A percentile compares a stretch with the other conserved stretches of the same genome.
Evolutionary conservation across 1,140 invertebrate genomes (phyloP).

Genomic region (fruit fly (Drosophila melanogaster)): DNA sequence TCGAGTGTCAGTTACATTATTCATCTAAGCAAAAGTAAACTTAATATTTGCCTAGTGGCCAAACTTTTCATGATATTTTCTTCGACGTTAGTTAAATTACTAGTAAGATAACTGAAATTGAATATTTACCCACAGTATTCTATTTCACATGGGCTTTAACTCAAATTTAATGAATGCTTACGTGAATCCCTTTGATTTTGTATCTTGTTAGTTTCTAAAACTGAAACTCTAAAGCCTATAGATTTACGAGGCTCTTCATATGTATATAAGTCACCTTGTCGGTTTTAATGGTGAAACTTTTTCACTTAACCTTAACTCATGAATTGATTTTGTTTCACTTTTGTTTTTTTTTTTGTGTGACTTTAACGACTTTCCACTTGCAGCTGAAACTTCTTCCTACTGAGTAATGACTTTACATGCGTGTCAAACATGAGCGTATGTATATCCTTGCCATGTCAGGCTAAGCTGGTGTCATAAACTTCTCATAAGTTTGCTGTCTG

Average conservation of each 20-base stretch:
- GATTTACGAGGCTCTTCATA: neutral
- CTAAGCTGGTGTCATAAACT: slow-evolving; percentile 70
- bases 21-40: slow-evolving; percentile 28
- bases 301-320: slow-evolving; percentile 76
- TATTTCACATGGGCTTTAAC: neutral
- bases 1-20: slow-evolving; percentile 43
- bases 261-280: slow-evolving; percentile 51
- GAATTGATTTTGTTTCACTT: slow-evolving; percentile 66
- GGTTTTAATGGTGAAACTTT: slow-evolving; percentile 74
- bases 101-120: neutral
- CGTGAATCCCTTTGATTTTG: neutral
- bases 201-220: neutral
- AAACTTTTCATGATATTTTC: slow-evolving; percentile 1
- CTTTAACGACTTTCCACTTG: slow-evolving; percentile 71
- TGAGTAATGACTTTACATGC: slow-evolving; percentile 79
- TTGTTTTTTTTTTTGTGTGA: slow-evolving; percentile 19
- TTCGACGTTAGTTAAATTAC: slow-evolving; percentile 10
- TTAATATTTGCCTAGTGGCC: slow-evolving; percentile 18
- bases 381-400: slow-evolving; percentile 34
- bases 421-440: slow-evolving; percentile 59
- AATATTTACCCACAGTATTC: slow-evolving; percentile 13
- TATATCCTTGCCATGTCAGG: slow-evolving; percentile 39
- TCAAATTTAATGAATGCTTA: neutral
- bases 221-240: slow-evolving; percentile 2
- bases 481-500: slow-evolving; percentile 53